Evolutionary conservation across 2,113 vertebrate genomes (phyloP).

Genomic region (Neolamprologus caudopunctatus): DNA sequence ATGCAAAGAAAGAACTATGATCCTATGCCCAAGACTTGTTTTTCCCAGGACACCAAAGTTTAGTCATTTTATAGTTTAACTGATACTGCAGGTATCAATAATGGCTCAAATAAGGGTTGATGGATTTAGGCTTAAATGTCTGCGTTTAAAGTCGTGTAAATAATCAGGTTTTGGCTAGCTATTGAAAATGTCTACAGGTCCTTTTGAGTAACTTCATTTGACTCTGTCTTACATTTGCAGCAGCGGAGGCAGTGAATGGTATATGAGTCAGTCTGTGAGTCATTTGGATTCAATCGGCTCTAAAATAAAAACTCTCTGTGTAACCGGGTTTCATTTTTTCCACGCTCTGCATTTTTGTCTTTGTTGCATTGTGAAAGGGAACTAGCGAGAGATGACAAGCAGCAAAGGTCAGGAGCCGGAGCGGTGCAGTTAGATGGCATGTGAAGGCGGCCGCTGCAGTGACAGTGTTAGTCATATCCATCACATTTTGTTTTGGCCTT

Average conservation of each 20-base stretch:
- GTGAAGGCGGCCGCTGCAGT: neutral
- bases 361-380: neutral
- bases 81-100: neutral
- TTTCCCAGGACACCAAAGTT: neutral
- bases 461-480: neutral
- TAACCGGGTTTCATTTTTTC: neutral
- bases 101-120: neutral
- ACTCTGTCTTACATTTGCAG: neutral
- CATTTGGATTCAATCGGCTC: neutral
- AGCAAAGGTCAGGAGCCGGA: neutral
- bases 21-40: neutral
- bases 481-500: neutral
- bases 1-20: neutral
- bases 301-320: neutral
- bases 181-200: neutral
- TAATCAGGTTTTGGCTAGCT: neutral
- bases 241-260: neutral
- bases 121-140: neutral
- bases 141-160: neutral
- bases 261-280: slow-evolving; percentile 26
- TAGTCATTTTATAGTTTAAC: neutral
- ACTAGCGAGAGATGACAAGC: neutral
- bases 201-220: neutral
- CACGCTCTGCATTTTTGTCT: neutral
- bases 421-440: neutral